Evolutionary conservation across 2,113 vertebrate species (phyloP).

Genomic region (Monopterus albus): DNA sequence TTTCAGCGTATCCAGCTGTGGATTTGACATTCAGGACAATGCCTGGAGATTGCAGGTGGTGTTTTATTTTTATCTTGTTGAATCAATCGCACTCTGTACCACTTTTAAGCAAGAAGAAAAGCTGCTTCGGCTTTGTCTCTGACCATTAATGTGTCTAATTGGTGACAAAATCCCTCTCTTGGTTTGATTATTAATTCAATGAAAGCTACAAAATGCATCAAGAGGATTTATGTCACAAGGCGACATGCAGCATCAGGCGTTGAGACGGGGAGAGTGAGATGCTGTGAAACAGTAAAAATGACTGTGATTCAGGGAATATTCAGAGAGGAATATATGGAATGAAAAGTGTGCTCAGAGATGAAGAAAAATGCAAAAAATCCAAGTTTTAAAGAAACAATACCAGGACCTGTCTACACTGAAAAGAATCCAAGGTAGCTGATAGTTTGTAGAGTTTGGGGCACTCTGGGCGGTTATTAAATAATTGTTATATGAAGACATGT

Average conservation of each 20-base stretch:
- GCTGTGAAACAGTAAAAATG: not conserved
- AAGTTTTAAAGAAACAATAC: too few species aligned
- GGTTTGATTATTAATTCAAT: slow-evolving; percentile 18
- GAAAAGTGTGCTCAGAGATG: not conserved
- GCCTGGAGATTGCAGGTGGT: slow-evolving; percentile 4
- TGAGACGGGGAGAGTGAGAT: not conserved
- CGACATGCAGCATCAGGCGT: not conserved
- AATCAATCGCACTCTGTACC: slow-evolving; percentile 7
- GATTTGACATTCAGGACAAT: slow-evolving; percentile 58
- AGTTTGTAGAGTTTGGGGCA: too few species aligned
- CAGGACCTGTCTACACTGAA: too few species aligned
- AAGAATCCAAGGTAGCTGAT: too few species aligned
- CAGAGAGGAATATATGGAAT: not conserved
- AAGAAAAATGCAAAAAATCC: too few species aligned
- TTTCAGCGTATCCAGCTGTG: slow-evolving; percentile 29
- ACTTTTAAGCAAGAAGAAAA: slow-evolving; percentile 3
- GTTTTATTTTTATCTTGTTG: slow-evolving; percentile 20
- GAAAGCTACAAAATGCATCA: not conserved
- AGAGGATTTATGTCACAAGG: slow-evolving; percentile 8
- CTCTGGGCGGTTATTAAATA: too few species aligned
- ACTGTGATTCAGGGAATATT: not conserved
- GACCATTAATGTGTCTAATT: slow-evolving; percentile 6
- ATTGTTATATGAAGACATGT: too few species aligned
- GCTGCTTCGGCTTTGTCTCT: not conserved
- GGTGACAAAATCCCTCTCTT: too few species aligned